Percentiles rank a stretch among this genome's conserved stretches.
These are phyloP conservation scores for Hypsibius dujardini DNA, from an alignment of 1,140 invertebrate species.

Conservation along the genomic window DNA sequence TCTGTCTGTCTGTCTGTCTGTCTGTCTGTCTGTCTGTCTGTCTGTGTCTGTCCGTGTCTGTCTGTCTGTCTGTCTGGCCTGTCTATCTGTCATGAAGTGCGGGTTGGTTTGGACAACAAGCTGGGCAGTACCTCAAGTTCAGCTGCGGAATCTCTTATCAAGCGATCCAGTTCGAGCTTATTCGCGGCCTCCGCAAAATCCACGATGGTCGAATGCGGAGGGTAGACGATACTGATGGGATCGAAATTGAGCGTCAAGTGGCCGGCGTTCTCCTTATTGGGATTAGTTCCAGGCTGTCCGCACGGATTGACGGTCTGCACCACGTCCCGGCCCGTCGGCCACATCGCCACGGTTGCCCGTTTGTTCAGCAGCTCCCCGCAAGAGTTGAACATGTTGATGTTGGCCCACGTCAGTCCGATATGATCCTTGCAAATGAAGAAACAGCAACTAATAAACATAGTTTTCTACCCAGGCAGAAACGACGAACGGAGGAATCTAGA, in stretches of 20 bases:
- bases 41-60: neutral
- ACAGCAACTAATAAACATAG: conserved; percentile 2
- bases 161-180: neutral
- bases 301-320: conserved; percentile 66
- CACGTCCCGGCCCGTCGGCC: conserved; percentile 66
- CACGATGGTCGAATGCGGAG: neutral
- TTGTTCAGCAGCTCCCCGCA: conserved; percentile 63
- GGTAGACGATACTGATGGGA: neutral
- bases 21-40: neutral
- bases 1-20: neutral
- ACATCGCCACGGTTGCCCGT: conserved; percentile 68
- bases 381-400: conserved; percentile 82
- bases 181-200: neutral
- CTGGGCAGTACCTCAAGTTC: neutral
- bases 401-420: conserved; percentile 77
- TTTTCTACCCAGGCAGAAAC: conserved; percentile 16
- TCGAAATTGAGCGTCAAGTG: conserved; percentile 58
- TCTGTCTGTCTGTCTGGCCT: neutral
- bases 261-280: conserved; percentile 55
- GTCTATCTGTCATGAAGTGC: neutral
- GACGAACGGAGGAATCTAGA: neutral
- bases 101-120: neutral
- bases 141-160: neutral
- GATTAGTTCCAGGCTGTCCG: conserved; percentile 70
- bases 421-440: conserved; percentile 45